A percentile compares a stretch with the other conserved stretches of the same genome.
Evolutionary conservation across 2,113 vertebrate genomes (phyloP).

Genomic region (Anarhynchus alexandrinus): DNA sequence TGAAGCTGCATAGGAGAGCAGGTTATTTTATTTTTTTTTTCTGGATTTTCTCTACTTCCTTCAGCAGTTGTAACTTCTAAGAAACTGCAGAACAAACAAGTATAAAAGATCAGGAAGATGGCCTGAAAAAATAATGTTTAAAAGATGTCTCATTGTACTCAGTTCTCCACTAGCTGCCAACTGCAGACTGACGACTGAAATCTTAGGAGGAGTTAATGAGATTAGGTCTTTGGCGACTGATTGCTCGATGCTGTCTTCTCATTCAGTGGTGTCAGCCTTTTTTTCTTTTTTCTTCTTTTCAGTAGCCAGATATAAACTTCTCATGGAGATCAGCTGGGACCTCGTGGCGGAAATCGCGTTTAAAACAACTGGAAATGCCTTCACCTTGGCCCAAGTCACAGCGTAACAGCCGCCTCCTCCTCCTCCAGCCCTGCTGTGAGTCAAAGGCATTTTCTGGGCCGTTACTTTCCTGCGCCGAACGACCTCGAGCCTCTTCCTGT

Average conservation of each 20-base stretch:
- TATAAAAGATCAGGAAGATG: constrained; percentile 50
- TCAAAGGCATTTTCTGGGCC: background rate
- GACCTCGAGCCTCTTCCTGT: background rate
- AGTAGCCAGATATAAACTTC: background rate
- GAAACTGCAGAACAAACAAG: constrained; percentile 58
- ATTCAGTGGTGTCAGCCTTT: background rate
- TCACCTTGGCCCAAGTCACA: background rate
- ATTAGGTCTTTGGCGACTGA: background rate
- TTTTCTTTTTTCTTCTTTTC: background rate
- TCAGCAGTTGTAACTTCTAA: constrained; percentile 50
- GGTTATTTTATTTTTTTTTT: background rate
- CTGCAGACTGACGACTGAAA: background rate
- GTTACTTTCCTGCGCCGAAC: background rate
- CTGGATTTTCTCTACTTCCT: constrained; percentile 59
- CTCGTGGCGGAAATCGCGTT: background rate
- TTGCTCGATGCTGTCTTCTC: background rate
- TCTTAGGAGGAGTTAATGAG: constrained; percentile 38
- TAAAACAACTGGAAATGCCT: constrained; percentile 7
- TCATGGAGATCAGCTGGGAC: background rate
- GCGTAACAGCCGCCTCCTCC: background rate
- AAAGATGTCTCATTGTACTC: constrained; percentile 33
- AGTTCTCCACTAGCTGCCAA: background rate
- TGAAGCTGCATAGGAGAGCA: constrained; percentile 45
- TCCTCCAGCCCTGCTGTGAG: background rate
- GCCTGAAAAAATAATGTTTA: constrained; percentile 32